Percentiles rank a stretch among this genome's conserved stretches.
Conservation (phyloP, 2,888 invertebrate genomes). For the Rugalucina vietnamica region DNA sequence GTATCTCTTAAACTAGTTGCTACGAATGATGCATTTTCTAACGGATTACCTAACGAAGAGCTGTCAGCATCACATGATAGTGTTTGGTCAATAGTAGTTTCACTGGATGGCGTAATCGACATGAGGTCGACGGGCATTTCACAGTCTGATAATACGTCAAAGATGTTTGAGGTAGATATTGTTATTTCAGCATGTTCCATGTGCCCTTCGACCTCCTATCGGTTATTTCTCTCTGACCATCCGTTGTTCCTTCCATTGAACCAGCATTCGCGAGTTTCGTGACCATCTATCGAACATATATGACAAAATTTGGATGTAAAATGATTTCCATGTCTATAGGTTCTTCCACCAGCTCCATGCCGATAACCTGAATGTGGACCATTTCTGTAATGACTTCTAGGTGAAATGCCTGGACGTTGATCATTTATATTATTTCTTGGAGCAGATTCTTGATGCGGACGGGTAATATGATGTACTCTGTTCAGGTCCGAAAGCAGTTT, state of each 20-base stretch:
- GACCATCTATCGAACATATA: background rate
- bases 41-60: too few relatives aligned
- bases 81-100: too few relatives aligned
- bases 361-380: background rate
- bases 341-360: background rate
- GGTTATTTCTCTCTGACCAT: background rate
- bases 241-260: background rate
- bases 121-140: too few relatives aligned
- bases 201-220: background rate
- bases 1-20: too few relatives aligned
- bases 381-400: background rate
- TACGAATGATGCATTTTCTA: too few relatives aligned
- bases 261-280: background rate
- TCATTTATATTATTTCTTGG: background rate
- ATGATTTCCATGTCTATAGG: background rate
- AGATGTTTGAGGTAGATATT: background rate
- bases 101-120: too few relatives aligned
- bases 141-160: background rate
- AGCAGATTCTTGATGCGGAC: background rate
- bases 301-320: background rate
- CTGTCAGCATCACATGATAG: too few relatives aligned
- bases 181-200: background rate
- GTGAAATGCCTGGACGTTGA: background rate
- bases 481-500: background rate
- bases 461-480: background rate